Evolutionary conservation across 2,888 invertebrate genomes (phyloP).

Genomic region (Zaprionus bogoriensis): DNA sequence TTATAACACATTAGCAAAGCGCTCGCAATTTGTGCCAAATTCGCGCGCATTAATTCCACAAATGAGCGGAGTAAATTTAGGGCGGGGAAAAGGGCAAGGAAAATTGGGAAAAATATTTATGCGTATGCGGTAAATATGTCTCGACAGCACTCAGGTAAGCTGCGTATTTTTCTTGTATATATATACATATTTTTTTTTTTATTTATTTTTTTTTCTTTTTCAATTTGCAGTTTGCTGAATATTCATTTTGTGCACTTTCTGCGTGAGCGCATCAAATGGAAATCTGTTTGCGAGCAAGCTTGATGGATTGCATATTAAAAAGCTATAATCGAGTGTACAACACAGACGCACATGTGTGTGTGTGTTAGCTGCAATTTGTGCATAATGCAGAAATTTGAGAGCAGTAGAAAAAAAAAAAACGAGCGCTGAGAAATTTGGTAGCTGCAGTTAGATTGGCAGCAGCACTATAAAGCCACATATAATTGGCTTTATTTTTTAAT

Average conservation of each 20-base stretch:
- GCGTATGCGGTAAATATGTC: not conserved
- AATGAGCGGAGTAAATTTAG: not conserved
- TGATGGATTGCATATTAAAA: constrained; percentile 20
- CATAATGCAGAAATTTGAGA: not conserved
- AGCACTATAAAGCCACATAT: no score
- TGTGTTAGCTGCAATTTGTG: not conserved
- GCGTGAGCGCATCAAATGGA: constrained; percentile 4
- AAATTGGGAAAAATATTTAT: not conserved
- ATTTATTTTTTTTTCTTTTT: not conserved
- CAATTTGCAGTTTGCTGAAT: constrained; percentile 7
- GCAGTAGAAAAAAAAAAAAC: no score
- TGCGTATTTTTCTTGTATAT: not conserved
- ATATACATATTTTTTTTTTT: not conserved
- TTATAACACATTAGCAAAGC: constrained; percentile 47
- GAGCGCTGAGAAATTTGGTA: no score
- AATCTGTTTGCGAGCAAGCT: constrained; percentile 4
- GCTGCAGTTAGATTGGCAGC: no score
- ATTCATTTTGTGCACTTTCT: constrained; percentile 21
- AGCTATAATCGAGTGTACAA: not conserved
- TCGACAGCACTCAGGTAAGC: not conserved
- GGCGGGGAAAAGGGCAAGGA: not conserved
- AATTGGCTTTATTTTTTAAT: not conserved
- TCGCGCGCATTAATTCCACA: constrained; percentile 17
- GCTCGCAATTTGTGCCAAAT: constrained; percentile 37
- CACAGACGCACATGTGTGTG: not conserved